A percentile compares a stretch with the other conserved stretches of the same genome.
Evolutionary conservation across 2,113 vertebrate species (phyloP).

Genomic region (Entomyzon cyanotis): DNA sequence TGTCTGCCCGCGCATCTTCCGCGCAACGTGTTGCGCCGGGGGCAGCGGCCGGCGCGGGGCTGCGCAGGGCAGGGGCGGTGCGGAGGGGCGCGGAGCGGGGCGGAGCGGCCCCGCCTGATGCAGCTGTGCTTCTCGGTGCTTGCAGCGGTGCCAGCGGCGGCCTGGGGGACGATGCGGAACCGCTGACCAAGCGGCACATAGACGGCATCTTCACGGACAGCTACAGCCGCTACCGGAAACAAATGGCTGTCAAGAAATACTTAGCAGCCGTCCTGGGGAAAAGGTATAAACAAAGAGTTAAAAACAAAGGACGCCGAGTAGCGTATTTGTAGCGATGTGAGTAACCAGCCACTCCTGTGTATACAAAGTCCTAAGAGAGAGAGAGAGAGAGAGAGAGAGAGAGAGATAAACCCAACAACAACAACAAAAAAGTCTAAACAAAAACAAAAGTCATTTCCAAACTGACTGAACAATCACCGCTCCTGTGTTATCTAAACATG

Average conservation of each 20-base stretch:
- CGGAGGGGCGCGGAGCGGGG: background rate
- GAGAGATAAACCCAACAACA: slow-evolving; percentile 34
- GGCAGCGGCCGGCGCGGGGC: background rate
- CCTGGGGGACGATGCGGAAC: slow-evolving; percentile 85
- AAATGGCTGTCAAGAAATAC: slow-evolving; percentile 99
- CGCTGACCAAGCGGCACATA: slow-evolving; percentile 94
- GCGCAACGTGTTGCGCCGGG: slow-evolving; percentile 3
- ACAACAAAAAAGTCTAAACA: slow-evolving; percentile 56
- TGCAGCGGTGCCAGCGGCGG: slow-evolving; percentile 75
- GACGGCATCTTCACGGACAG: slow-evolving; percentile 99
- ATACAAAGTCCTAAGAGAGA: slow-evolving; percentile 71
- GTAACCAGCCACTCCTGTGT: slow-evolving; percentile 78
- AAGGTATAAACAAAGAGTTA: slow-evolving; percentile 99
- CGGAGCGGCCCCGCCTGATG: slow-evolving; percentile 5
- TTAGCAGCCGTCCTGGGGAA: slow-evolving; percentile 97
- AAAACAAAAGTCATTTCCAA: slow-evolving; percentile 87
- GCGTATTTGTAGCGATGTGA: slow-evolving; percentile 91
- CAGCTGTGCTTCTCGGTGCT: slow-evolving; percentile 37
- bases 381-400: slow-evolving; percentile 26
- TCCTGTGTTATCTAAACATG: slow-evolving; percentile 96
- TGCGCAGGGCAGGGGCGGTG: background rate
- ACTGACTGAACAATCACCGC: slow-evolving; percentile 89
- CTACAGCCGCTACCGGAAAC: slow-evolving; percentile 99
- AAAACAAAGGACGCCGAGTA: slow-evolving; percentile 98
- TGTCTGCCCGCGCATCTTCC: slow-evolving; percentile 16